These are phyloP conservation scores for Paedocypris micromegethes DNA, from an alignment of 2,797 vertebrate species.

Conservation along the genomic window DNA sequence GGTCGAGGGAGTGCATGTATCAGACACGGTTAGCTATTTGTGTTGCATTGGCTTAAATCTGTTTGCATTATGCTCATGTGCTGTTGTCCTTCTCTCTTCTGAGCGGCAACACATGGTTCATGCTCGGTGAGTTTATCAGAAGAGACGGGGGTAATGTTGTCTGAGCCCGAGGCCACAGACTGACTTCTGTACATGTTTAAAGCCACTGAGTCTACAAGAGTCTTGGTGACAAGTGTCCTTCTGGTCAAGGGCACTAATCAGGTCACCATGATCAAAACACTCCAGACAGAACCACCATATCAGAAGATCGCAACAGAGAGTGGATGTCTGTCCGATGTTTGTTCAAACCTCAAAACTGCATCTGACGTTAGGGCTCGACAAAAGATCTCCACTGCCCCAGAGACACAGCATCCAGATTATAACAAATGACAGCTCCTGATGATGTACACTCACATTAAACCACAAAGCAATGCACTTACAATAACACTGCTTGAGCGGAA, in stretches of 20 bases:
- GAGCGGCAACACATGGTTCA: constrained; percentile 38
- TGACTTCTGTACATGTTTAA: constrained; percentile 47
- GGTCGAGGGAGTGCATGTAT: constrained; percentile 39
- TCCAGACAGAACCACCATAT: constrained; percentile 38
- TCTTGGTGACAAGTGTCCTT: constrained; percentile 42
- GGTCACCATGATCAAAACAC: constrained; percentile 40
- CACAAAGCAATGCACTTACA: no score
- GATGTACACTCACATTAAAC: not conserved
- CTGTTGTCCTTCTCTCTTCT: constrained; percentile 31
- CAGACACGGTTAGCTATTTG: constrained; percentile 24
- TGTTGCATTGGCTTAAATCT: constrained; percentile 15
- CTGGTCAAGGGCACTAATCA: constrained; percentile 41
- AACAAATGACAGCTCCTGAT: constrained; percentile 30
- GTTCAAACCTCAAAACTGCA: constrained; percentile 30
- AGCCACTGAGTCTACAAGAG: constrained; percentile 44
- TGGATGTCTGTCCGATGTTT: constrained; percentile 31
- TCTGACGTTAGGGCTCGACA: constrained; percentile 28
- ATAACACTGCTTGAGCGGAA: not conserved
- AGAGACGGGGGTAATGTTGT: constrained; percentile 38
- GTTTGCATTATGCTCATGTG: constrained; percentile 25
- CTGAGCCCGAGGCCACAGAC: constrained; percentile 28
- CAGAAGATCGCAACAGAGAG: constrained; percentile 36
- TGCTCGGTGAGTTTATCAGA: constrained; percentile 39
- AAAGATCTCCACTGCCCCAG: constrained; percentile 16
- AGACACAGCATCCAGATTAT: constrained; percentile 32